A percentile compares a stretch with the other conserved stretches of the same genome.
Evolutionary conservation across 2,888 invertebrate genomes (phyloP).

Genomic region (Acheta domesticus): DNA sequence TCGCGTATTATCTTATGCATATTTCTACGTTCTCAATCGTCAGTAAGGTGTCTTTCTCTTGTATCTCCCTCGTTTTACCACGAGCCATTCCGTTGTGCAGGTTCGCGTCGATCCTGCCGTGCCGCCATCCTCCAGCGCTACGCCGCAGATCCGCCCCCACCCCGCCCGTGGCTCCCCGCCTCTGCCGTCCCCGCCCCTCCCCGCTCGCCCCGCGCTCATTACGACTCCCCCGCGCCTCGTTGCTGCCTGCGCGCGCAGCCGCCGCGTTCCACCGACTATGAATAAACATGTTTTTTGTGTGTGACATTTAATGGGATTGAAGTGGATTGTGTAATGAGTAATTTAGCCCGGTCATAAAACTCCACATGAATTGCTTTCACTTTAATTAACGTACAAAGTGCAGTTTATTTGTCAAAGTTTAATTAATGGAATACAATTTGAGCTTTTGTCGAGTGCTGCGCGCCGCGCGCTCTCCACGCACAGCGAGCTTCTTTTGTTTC

Average conservation of each 20-base stretch:
- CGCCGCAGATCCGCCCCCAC: no score
- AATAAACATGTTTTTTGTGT: constrained; percentile 18
- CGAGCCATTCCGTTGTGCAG: no score
- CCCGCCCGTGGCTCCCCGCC: no score
- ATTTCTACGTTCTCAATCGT: no score
- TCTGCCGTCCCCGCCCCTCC: not conserved
- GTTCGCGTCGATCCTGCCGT: no score
- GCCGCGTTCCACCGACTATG: constrained; percentile 12
- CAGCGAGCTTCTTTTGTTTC: no score
- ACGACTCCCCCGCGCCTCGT: not conserved
- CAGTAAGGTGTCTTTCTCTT: no score
- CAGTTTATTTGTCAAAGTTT: constrained; percentile 22
- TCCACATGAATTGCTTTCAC: constrained; percentile 23
- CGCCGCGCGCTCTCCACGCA: not conserved
- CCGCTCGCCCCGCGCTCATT: not conserved
- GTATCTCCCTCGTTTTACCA: no score
- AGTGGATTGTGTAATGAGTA: constrained; percentile 24
- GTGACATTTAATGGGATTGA: constrained; percentile 19
- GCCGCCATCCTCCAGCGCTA: no score
- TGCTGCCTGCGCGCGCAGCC: not conserved
- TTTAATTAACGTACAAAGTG: constrained; percentile 20
- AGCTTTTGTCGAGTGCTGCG: not conserved
- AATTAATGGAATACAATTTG: constrained; percentile 24
- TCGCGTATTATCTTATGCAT: no score
- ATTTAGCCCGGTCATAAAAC: constrained; percentile 24